Conservation (phyloP, 2,113 vertebrate species). For the Pterocles orientalis region DNA sequence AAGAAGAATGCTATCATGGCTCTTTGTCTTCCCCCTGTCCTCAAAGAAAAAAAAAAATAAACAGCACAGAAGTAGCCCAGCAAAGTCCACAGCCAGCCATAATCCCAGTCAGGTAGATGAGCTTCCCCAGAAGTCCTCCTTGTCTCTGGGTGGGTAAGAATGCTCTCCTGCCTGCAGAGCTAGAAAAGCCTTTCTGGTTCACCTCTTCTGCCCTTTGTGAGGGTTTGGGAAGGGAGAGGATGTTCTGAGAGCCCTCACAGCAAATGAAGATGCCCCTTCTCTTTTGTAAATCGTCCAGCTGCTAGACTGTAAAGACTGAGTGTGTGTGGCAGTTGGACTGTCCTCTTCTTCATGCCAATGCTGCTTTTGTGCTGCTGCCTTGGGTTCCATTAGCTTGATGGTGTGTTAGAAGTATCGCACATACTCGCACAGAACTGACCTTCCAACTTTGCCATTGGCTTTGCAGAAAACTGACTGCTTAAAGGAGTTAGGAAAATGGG, state of each 20-base stretch:
- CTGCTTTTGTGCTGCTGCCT: neutral
- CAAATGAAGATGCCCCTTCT: neutral
- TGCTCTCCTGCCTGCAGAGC: neutral
- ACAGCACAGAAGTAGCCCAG: neutral
- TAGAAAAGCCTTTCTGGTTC: neutral
- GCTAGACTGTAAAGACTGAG: neutral
- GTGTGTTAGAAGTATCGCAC: neutral
- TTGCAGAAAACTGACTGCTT: neutral
- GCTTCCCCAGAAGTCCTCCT: neutral
- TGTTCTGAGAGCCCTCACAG: neutral
- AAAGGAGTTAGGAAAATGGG: neutral
- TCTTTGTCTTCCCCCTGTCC: neutral
- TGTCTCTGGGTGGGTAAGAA: neutral
- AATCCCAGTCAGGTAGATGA: neutral
- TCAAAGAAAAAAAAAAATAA: neutral
- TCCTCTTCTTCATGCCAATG: too few species aligned
- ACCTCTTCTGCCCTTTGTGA: neutral
- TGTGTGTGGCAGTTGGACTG: accelerated
- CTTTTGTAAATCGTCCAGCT: neutral
- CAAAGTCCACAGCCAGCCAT: neutral
- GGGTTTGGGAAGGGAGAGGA: neutral
- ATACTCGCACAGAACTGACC: neutral
- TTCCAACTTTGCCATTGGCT: neutral
- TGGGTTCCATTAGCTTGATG: neutral
- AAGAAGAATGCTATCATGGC: neutral